Evolutionary conservation across 2,113 vertebrate genomes (phyloP), one percentile per base, ranked within the genome.

Genomic region (Ochotona curzoniae): DNA sequence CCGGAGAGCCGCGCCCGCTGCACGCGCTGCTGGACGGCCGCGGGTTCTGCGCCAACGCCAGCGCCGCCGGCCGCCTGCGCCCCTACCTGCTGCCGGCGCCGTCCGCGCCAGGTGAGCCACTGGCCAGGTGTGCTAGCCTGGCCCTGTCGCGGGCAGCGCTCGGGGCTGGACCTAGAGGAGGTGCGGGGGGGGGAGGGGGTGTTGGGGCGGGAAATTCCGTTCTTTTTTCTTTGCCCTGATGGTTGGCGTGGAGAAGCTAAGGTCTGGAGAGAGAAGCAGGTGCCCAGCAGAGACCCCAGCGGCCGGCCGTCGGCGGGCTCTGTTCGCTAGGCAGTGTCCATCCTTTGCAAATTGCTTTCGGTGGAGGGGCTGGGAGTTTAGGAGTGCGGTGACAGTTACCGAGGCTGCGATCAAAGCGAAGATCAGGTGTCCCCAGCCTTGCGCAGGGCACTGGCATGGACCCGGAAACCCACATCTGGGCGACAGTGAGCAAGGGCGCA

Each of bases 1-100:
- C 96, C 3, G 98, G 98, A 0, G 99, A 99, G 93, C 97, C 95
- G 49, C 98, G 98, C 78, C 99, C 99, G 3, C 98, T 99, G 94
- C 99, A 98, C 90, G 99, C 99, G 76, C 97, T 99, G 95, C 98
- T 99, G 94, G 98, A 99, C 83, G 99, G 99, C 95, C 98, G 98
- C 14, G 99, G 99, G 28, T 71, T 98, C 21, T 99, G 99, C 93
- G 97, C 97, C 75, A 99, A 98, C 96, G 92, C 96, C 10, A 98
- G 98, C 5, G 97, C 93, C 26, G 15, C 61, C 13, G 93, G 8
- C 78, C 89, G 49, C 49, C 86, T 94, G 84, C 75, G 79, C 51
- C 5, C 97, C 90, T 96, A 98, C 7, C 93, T 97, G 23, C 93
- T 97, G 91, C 96, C 96, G 32, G 66, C 95, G 54, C 96, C 96